phyloP scores from a whole-genome alignment of 2,113 vertebrate genomes.

The Myotis yumanensis region DNA sequence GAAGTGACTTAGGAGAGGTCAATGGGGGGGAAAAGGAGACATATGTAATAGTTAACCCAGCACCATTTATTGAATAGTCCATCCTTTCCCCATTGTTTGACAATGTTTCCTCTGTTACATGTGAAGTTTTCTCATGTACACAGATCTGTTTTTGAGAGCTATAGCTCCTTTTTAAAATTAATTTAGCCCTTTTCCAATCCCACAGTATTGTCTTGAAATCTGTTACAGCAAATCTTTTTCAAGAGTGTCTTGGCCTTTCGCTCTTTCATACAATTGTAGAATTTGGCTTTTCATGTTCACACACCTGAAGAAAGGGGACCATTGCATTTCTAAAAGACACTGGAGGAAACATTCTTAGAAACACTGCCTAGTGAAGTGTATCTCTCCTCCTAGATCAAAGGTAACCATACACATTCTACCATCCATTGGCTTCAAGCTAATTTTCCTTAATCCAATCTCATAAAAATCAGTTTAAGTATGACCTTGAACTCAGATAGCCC shows the following conservation, averaged over 20 bases:
- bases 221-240: not conserved
- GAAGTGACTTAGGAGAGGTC: no score
- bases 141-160: not conserved
- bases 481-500: not conserved
- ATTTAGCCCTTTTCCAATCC: not conserved
- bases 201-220: not conserved
- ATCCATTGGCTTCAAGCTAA: not conserved
- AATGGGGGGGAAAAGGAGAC: no score
- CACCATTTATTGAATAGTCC: not conserved
- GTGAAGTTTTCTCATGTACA: not conserved
- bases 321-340: conserved; percentile 11
- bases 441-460: not conserved
- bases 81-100: not conserved
- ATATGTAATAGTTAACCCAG: not conserved
- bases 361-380: not conserved
- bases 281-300: not conserved
- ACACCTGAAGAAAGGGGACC: not conserved
- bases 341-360: conserved; percentile 4
- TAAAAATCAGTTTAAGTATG: not conserved
- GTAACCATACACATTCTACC: not conserved
- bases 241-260: not conserved
- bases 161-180: not conserved
- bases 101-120: not conserved
- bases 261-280: not conserved
- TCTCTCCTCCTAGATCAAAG: not conserved